Conservation (phyloP, 1,140 invertebrate genomes). For the Cydia amplana region DNA sequence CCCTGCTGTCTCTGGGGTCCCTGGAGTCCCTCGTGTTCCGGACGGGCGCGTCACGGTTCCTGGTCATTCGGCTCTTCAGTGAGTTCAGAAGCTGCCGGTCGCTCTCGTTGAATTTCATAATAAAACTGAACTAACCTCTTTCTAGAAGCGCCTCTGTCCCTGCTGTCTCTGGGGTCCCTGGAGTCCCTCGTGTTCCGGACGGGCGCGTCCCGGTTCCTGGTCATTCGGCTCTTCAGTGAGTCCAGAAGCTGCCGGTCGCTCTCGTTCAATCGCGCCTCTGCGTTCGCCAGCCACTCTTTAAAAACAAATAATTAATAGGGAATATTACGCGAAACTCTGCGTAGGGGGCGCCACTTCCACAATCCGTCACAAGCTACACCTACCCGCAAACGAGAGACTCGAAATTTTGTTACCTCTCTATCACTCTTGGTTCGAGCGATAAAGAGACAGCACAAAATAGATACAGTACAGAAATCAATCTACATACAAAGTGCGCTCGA, state of each 20-base stretch:
- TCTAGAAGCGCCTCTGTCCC: slow-evolving; percentile 33
- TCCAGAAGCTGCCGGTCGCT: slow-evolving; percentile 81
- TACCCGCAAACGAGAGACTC: too few species aligned
- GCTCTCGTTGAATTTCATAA: neutral
- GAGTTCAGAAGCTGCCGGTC: too few species aligned
- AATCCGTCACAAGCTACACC: too few species aligned
- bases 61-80: neutral
- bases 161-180: slow-evolving; percentile 9
- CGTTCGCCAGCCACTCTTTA: slow-evolving; percentile 51
- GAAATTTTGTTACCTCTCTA: too few species aligned
- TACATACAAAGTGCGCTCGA: too few species aligned
- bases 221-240: slow-evolving; percentile 75
- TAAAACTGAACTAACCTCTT: neutral
- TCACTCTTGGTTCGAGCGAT: too few species aligned
- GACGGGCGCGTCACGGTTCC: slow-evolving; percentile 17
- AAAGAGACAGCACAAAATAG: too few species aligned
- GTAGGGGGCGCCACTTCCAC: too few species aligned
- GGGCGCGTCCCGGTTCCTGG: neutral
- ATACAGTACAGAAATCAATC: too few species aligned
- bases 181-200: slow-evolving; percentile 35
- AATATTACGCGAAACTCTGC: too few species aligned
- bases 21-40: slow-evolving; percentile 36
- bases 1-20: slow-evolving; percentile 34
- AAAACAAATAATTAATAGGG: slow-evolving; percentile 3
- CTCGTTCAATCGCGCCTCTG: slow-evolving; percentile 72